Evolutionary conservation across 2,888 invertebrate species (phyloP).

Genomic region (Noctua comes): DNA sequence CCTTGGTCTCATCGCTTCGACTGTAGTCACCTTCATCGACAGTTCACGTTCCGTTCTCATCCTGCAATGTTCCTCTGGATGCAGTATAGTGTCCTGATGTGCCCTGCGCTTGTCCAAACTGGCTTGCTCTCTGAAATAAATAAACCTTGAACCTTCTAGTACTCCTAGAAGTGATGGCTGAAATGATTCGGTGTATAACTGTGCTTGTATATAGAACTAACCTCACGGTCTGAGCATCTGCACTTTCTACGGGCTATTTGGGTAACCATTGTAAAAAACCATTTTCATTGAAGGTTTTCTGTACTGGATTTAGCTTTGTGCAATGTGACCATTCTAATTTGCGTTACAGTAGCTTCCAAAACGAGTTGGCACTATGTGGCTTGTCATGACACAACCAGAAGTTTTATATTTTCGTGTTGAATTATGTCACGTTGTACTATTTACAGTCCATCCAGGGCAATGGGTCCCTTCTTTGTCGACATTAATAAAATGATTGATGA

Average conservation of each 20-base stretch:
- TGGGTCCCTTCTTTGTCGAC: background rate
- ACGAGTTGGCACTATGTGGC: background rate
- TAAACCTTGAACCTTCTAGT: background rate
- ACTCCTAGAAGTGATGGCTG: constrained; percentile 10
- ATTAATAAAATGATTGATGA: background rate
- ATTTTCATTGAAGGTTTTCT: constrained; percentile 3
- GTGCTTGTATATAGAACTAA: constrained; percentile 54
- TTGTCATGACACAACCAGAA: background rate
- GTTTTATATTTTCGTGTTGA: background rate
- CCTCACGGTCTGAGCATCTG: constrained; percentile 40
- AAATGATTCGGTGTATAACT: constrained; percentile 26
- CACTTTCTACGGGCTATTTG: constrained; percentile 39
- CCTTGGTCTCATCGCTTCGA: constrained; percentile 82
- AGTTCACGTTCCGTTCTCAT: constrained; percentile 33
- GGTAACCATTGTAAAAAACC: background rate
- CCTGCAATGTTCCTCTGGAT: constrained; percentile 22
- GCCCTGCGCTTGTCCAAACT: constrained; percentile 47
- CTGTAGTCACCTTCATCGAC: constrained; percentile 67
- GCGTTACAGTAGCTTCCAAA: background rate
- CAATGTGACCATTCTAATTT: background rate
- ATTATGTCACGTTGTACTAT: background rate
- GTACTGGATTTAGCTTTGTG: constrained; percentile 3
- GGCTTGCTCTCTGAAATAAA: constrained; percentile 3
- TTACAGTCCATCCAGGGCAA: background rate
- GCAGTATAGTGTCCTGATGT: constrained; percentile 12